Conservation (phyloP, 1,140 invertebrate genomes). For the Anoplolepis gracilipes region DNA sequence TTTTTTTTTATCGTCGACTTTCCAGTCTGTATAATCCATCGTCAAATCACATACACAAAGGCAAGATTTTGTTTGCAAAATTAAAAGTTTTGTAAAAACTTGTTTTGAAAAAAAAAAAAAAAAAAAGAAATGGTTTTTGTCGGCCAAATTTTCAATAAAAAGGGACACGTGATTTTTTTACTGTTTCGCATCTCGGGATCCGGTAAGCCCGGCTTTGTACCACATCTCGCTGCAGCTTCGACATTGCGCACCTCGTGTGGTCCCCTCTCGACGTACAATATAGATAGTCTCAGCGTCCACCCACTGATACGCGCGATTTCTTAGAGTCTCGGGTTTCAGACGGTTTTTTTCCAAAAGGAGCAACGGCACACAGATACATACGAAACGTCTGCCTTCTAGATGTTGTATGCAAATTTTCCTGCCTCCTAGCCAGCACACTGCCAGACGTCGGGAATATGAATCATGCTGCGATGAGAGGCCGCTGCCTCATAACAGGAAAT, state of each 20-base stretch:
- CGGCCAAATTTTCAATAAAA: background rate
- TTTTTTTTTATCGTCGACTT: background rate
- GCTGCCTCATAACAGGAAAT: conserved; percentile 70
- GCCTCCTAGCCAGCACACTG: conserved; percentile 40
- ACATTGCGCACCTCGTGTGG: conserved; percentile 13
- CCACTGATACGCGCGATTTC: conserved; percentile 24
- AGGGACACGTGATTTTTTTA: background rate
- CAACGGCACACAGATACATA: background rate
- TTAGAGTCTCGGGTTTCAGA: conserved; percentile 60
- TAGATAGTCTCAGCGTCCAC: conserved; percentile 33
- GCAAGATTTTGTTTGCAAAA: background rate
- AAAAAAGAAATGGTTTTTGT: no score
- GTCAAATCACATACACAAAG: background rate
- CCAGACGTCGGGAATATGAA: conserved; percentile 58
- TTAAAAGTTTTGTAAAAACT: background rate
- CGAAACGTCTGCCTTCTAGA: conserved; percentile 52
- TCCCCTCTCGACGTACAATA: background rate
- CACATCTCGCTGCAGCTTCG: background rate
- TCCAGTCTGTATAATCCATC: background rate
- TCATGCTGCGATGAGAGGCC: conserved; percentile 61
- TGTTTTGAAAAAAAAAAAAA: background rate
- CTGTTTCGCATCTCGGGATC: background rate
- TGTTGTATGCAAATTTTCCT: conserved; percentile 68
- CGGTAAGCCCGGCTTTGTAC: background rate
- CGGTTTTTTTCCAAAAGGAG: conserved; percentile 44